Conservation (phyloP, 2,888 invertebrate species). For the Tetragonula carbonaria region DNA sequence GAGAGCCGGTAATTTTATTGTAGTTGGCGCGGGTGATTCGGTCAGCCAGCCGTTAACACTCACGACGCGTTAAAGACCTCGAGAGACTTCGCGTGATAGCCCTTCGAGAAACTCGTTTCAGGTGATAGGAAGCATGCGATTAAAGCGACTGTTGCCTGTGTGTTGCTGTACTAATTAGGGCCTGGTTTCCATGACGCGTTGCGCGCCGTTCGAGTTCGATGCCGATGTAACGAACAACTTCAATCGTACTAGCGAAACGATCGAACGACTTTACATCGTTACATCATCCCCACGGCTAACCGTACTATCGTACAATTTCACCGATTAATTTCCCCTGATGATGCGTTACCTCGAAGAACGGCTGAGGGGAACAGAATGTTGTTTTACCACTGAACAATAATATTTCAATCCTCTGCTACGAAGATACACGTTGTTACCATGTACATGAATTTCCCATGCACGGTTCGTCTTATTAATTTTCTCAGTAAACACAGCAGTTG, state of each 20-base stretch:
- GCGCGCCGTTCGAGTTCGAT: conserved; percentile 15
- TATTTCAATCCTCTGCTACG: no score
- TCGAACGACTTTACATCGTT: conserved; percentile 16
- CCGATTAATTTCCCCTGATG: background rate
- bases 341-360: no score
- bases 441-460: no score
- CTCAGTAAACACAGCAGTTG: no score
- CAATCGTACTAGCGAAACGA: conserved; percentile 26
- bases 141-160: conserved; percentile 69
- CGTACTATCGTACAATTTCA: background rate
- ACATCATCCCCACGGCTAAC: no score
- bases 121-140: conserved; percentile 79
- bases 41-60: conserved; percentile 48
- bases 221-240: conserved; percentile 26
- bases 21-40: conserved; percentile 25
- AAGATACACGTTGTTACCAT: no score
- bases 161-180: conserved; percentile 75
- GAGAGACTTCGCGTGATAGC: conserved; percentile 63
- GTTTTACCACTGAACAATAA: no score
- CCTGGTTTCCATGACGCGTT: conserved; percentile 68
- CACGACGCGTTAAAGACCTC: conserved; percentile 62
- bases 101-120: conserved; percentile 73
- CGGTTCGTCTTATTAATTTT: no score
- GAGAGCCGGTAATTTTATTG: conserved; percentile 53
- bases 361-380: no score